Evolutionary conservation across 2,888 invertebrate species (phyloP).

Genomic region (Mythimna pallens): DNA sequence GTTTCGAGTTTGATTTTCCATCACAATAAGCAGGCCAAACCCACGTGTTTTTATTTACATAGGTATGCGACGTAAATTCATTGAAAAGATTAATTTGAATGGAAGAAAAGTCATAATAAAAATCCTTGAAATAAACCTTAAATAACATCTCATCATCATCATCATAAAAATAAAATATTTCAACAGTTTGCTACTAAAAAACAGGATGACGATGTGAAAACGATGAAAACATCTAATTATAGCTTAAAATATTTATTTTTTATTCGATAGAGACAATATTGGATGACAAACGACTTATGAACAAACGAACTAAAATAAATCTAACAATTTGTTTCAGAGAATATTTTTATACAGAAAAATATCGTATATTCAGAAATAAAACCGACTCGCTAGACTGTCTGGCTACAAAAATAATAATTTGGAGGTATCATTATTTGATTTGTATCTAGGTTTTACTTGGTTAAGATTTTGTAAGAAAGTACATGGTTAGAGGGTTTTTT

Average conservation of each 20-base stretch:
- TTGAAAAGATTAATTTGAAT: neutral
- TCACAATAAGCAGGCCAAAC: too few relatives aligned
- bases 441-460: neutral
- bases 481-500: too few relatives aligned
- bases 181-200: constrained; percentile 14
- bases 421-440: neutral
- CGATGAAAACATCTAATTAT: constrained; percentile 50
- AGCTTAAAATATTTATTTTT: constrained; percentile 28
- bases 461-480: too few relatives aligned
- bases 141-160: neutral
- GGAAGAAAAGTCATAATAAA: neutral
- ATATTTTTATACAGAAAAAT: constrained; percentile 24
- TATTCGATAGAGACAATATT: constrained; percentile 33
- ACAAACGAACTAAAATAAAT: constrained; percentile 40
- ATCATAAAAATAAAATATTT: constrained; percentile 17
- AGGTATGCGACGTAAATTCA: neutral
- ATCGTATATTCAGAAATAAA: neutral
- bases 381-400: constrained; percentile 28
- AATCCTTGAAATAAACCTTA: neutral
- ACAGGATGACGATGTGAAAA: constrained; percentile 40
- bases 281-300: constrained; percentile 37
- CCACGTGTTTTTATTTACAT: neutral
- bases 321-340: constrained; percentile 36
- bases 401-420: constrained; percentile 33
- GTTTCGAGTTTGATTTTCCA: too few relatives aligned